Evolutionary conservation across 2,888 invertebrate species (phyloP).

Genomic region (Dyspetes luteomarginatus): DNA sequence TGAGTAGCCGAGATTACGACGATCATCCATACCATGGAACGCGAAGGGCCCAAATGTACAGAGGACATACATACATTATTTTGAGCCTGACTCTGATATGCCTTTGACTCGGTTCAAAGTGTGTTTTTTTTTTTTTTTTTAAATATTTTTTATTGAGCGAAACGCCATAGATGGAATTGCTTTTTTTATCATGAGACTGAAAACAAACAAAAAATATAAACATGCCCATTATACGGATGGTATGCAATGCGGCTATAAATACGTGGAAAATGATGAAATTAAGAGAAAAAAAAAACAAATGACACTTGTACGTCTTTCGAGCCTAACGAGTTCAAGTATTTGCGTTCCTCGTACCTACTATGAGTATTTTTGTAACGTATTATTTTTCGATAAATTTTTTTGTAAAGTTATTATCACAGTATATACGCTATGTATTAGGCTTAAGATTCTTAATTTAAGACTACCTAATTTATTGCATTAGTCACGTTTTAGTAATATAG

Average conservation of each 20-base stretch:
- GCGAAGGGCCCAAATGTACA: slow-evolving; percentile 54
- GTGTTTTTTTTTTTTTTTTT: no score
- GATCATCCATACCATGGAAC: slow-evolving; percentile 51
- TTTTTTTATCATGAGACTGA: slow-evolving; percentile 81
- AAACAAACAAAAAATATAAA: slow-evolving; percentile 49
- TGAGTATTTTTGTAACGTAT: slow-evolving; percentile 81
- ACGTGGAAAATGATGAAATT: slow-evolving; percentile 29
- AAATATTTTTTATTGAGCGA: slow-evolving; percentile 63
- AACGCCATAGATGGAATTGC: slow-evolving; percentile 74
- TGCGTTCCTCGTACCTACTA: slow-evolving; percentile 79
- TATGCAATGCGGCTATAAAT: slow-evolving; percentile 22
- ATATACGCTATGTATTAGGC: slow-evolving; percentile 58
- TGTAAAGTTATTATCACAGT: slow-evolving; percentile 66
- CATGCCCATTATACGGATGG: slow-evolving; percentile 28
- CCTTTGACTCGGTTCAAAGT: slow-evolving; percentile 68
- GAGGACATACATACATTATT: slow-evolving; percentile 61
- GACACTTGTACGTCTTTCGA: slow-evolving; percentile 65
- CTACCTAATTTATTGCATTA: slow-evolving; percentile 69
- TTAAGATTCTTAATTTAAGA: slow-evolving; percentile 53
- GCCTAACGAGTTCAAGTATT: slow-evolving; percentile 74
- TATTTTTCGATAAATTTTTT: slow-evolving; percentile 77
- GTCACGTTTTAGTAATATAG: slow-evolving; percentile 74
- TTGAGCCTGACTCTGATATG: slow-evolving; percentile 59
- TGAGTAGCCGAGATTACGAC: slow-evolving; percentile 45
- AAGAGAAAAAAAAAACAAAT: slow-evolving; percentile 29